Evolutionary conservation across 1,140 invertebrate species (phyloP).

Genomic region (Caenorhabditis latens): DNA sequence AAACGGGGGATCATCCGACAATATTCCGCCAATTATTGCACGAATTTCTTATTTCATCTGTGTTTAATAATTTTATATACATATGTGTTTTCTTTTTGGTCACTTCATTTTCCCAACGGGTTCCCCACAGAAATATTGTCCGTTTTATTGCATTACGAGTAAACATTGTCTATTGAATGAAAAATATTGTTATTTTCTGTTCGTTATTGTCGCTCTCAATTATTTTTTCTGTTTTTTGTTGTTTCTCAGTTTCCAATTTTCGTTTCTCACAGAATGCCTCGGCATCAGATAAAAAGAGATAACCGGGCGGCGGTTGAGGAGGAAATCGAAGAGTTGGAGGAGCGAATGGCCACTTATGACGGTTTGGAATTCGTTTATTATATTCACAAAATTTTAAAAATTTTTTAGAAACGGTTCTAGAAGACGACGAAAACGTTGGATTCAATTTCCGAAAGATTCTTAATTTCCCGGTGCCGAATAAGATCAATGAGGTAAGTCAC

Average conservation of each 20-base stretch:
- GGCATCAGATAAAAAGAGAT: background rate
- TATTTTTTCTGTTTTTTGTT: background rate
- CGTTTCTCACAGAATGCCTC: background rate
- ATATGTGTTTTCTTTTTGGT: background rate
- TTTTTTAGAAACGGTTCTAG: background rate
- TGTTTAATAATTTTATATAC: constrained; percentile 16
- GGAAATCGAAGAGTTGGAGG: background rate
- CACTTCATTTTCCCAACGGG: background rate
- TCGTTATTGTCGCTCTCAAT: too few relatives aligned
- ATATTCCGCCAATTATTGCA: constrained; percentile 40
- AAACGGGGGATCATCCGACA: constrained; percentile 15
- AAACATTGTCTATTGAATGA: too few relatives aligned
- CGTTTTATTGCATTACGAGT: too few relatives aligned
- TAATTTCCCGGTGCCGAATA: constrained; percentile 6
- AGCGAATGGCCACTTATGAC: background rate
- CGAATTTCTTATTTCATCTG: constrained; percentile 47
- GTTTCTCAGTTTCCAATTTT: background rate
- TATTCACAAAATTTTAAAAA: background rate
- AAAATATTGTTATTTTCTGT: too few relatives aligned
- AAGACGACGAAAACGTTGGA: background rate
- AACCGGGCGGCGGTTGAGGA: background rate
- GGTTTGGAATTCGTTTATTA: background rate
- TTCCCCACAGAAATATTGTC: background rate
- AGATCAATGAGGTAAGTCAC: background rate
- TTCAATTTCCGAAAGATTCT: constrained; percentile 10